Evolutionary conservation across 2,113 vertebrate species (phyloP), one percentile per base, ranked within the genome.

Genomic region (Corythornis madagascariensis): DNA sequence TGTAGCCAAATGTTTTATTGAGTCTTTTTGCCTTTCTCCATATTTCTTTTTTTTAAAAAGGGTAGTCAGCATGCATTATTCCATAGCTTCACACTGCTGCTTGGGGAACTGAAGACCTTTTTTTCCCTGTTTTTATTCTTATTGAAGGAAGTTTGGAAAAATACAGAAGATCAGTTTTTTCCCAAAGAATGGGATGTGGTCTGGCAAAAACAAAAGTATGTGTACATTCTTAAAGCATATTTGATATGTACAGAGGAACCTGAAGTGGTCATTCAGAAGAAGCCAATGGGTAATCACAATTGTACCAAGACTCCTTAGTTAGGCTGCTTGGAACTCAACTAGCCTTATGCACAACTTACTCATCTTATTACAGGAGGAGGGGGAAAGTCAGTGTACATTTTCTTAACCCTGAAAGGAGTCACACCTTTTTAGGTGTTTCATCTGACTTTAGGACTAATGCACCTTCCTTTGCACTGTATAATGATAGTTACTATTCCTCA

Each of bases 341-440:
- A 45, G 73, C 92, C 88, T 83, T 50, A 60, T 71, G 95, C 85
- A 74, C 40, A 61, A 55, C 29, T 88, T 89, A 78, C 50, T 85
- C 59, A 45, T 71, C 50, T 90, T 67, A 25, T 86, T 86, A 90
- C 67, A 75, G 67, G 25, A 64, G 66, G 42, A 86, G 50, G 16
- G 48, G 33, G 53, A 70, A 83, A 91, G 65, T 89, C 77, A 87
- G 33, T 21, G 67, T 52, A 19, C 29, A 66, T 92, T 95, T 96
- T 86, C 40, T 89, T 96, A 90, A 94, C 74, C 71, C 88, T 88
- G 75, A 91, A 86, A 96, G 48, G 57, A 84, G 65, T 71, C 70
- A 61, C 63, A 63, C 48, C 50, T 61, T 89, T 77, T 67, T 69
- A 84, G 86, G 66, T 90, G 63, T 93, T 91, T 85, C 61, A 55